Evolutionary conservation across 2,888 invertebrate genomes (phyloP).

Genomic region (Chrysopilus asiliformis): DNA sequence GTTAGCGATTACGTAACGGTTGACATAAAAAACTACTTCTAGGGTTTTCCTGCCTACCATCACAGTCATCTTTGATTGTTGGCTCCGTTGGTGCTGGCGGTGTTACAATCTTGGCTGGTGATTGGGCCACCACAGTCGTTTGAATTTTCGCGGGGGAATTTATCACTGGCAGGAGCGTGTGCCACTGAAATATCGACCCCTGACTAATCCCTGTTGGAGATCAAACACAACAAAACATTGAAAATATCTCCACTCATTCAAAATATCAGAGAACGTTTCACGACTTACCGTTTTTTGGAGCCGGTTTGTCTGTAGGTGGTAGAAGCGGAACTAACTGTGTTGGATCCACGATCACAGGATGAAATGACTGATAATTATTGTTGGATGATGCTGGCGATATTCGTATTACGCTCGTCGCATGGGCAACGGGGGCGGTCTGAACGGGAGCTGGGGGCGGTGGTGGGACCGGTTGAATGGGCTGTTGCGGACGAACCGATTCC

Average conservation of each 20-base stretch:
- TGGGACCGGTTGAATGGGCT: slow-evolving; percentile 21
- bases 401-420: slow-evolving; percentile 68
- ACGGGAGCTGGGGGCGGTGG: slow-evolving; percentile 27
- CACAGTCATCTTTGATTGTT: slow-evolving; percentile 24
- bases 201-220: slow-evolving; percentile 29
- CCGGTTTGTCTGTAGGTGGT: slow-evolving; percentile 39
- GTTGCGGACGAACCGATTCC: slow-evolving; percentile 26
- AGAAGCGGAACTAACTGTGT: slow-evolving; percentile 64
- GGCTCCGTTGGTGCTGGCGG: slow-evolving; percentile 25
- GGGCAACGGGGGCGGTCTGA: slow-evolving; percentile 35
- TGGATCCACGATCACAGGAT: slow-evolving; percentile 69
- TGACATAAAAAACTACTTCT: too few species aligned
- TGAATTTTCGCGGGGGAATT: slow-evolving; percentile 25
- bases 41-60: slow-evolving; percentile 20
- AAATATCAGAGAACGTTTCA: neutral
- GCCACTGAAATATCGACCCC: slow-evolving; percentile 35
- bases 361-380: slow-evolving; percentile 29
- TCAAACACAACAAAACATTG: neutral
- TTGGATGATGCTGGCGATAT: slow-evolving; percentile 56
- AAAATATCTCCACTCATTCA: neutral
- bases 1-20: too few species aligned
- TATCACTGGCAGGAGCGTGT: slow-evolving; percentile 32
- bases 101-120: slow-evolving; percentile 21
- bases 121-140: slow-evolving; percentile 20
- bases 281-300: slow-evolving; percentile 38